These are phyloP conservation scores for Hybognathus amarus DNA, from an alignment of 2,797 vertebrate genomes.

Conservation along the genomic window DNA sequence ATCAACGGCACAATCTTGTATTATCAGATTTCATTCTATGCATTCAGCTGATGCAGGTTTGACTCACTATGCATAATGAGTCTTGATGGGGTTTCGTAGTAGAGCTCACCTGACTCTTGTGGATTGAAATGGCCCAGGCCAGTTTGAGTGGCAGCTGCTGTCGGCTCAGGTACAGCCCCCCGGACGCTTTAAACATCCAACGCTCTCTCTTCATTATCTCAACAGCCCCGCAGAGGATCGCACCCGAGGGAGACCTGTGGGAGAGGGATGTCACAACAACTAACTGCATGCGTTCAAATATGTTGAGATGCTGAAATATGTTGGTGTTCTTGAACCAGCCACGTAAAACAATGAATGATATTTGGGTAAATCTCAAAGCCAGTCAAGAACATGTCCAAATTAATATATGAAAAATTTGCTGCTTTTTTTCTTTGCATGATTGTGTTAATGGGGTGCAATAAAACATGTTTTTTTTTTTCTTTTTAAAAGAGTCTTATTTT, in stretches of 20 bases:
- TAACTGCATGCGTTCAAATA: neutral
- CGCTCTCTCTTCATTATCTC: constrained; percentile 86
- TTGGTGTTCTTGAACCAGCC: no score
- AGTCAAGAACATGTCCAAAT: neutral
- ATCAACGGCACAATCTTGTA: neutral
- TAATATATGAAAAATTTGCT: neutral
- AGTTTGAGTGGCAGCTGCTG: constrained; percentile 94
- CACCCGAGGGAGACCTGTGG: constrained; percentile 86
- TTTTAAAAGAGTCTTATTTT: no score
- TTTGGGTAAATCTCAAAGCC: neutral
- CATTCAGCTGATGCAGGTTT: neutral
- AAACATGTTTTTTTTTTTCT: no score
- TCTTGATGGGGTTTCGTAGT: neutral
- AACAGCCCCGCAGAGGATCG: constrained; percentile 87
- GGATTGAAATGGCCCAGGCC: constrained; percentile 98
- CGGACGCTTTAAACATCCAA: constrained; percentile 86
- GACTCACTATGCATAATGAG: neutral
- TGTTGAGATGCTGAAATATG: neutral
- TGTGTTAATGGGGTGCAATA: no score
- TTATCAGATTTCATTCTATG: neutral
- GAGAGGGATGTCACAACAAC: neutral
- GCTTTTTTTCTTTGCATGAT: no score
- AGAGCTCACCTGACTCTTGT: constrained; percentile 92
- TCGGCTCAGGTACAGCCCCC: constrained; percentile 85
- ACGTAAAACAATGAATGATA: neutral